Evolutionary conservation across 2,888 invertebrate genomes (phyloP).

Genomic region (Heliconius hortense): DNA sequence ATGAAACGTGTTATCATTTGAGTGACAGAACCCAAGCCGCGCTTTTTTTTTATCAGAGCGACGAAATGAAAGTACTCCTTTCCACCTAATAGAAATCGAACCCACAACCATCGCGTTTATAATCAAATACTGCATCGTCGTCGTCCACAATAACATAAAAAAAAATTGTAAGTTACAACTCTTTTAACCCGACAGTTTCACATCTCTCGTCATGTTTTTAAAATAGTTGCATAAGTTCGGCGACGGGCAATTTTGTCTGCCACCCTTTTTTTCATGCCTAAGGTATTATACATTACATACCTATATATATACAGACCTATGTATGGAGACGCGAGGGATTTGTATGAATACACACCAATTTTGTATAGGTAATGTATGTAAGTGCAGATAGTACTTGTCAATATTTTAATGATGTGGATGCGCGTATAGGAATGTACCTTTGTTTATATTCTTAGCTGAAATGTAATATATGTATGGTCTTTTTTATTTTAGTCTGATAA

Average conservation of each 20-base stretch:
- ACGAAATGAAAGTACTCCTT: neutral
- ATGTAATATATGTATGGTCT: too few relatives aligned
- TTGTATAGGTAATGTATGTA: neutral
- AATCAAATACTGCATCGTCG: too few relatives aligned
- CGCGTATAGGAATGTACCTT: neutral
- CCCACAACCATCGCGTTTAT: neutral
- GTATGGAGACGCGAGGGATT: constrained; percentile 1
- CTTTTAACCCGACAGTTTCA: neutral
- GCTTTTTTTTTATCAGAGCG: neutral
- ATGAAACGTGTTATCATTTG: too few relatives aligned
- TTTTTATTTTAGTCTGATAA: too few relatives aligned
- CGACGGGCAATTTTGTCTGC: constrained; percentile 14
- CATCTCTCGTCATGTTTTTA: constrained; percentile 9
- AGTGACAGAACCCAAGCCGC: neutral
- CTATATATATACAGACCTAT: neutral
- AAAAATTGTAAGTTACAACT: neutral
- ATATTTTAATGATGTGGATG: neutral
- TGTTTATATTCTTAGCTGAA: neutral
- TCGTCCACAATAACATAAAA: neutral
- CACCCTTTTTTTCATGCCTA: constrained; percentile 18
- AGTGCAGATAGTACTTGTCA: constrained; percentile 3
- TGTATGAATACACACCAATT: constrained; percentile 3
- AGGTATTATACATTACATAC: neutral
- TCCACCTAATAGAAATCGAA: neutral
- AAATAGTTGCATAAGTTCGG: constrained; percentile 18